Conservation (phyloP, 1,140 invertebrate species). For the Aphis craccivora region DNA sequence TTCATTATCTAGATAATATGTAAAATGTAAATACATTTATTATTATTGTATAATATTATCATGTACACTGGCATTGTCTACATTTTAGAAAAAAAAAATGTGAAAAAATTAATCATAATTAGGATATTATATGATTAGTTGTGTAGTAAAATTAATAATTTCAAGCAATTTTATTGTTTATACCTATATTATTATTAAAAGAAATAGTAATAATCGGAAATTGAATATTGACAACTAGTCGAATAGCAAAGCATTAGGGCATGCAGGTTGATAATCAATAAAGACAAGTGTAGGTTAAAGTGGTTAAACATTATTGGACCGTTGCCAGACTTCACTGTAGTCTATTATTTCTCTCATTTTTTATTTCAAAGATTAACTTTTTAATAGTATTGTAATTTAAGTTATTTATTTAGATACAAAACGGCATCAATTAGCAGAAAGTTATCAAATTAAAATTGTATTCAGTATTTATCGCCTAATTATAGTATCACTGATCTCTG, state of each 20-base stretch:
- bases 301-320: not conserved
- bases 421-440: not conserved
- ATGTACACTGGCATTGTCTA: not conserved
- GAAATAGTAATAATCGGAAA: not conserved
- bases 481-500: not conserved
- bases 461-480: not conserved
- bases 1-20: not conserved
- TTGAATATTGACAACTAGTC: not conserved
- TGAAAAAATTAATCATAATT: not conserved
- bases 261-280: not conserved
- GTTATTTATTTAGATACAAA: not conserved
- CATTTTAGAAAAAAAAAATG: not conserved
- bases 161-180: not conserved
- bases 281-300: not conserved
- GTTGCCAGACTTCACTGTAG: not conserved
- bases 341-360: not conserved
- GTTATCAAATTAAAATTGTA: not conserved
- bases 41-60: not conserved
- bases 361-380: not conserved
- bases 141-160: not conserved
- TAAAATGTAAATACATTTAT: not conserved
- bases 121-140: no score
- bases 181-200: not conserved
- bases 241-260: not conserved
- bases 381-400: not conserved